These are phyloP conservation scores for Diuraphis noxia DNA, from an alignment of 1,140 invertebrate genomes.

Conservation along the genomic window DNA sequence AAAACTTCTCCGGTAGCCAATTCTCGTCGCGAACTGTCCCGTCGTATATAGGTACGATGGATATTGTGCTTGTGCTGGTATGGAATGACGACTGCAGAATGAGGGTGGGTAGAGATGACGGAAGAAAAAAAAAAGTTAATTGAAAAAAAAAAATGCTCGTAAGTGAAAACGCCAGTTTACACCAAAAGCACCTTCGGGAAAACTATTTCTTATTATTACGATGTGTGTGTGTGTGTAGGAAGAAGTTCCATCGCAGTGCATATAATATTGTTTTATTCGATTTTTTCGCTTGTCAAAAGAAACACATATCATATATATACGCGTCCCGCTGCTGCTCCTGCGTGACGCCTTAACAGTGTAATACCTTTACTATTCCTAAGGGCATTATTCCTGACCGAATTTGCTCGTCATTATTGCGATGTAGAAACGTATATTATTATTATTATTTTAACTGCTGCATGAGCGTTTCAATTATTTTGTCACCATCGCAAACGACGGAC, in stretches of 20 bases:
- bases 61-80: neutral
- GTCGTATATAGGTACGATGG: neutral
- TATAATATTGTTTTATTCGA: neutral
- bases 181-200: conserved; percentile 20
- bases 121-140: conserved; percentile 6
- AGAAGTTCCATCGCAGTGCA: neutral
- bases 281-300: neutral
- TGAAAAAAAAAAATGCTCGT: conserved; percentile 21
- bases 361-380: neutral
- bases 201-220: conserved; percentile 17
- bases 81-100: neutral
- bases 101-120: neutral
- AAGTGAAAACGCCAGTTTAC: conserved; percentile 28
- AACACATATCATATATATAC: neutral
- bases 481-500: neutral
- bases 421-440: neutral
- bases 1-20: neutral
- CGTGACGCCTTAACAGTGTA: neutral
- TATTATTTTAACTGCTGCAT: no score
- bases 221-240: neutral
- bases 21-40: neutral
- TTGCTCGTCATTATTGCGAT: neutral
- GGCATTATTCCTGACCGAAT: neutral
- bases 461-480: neutral
- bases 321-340: neutral